Percentiles rank a stretch among this genome's conserved stretches.
These are phyloP conservation scores for Fundulus diaphanus DNA, from an alignment of 2,797 vertebrate genomes.

Conservation along the genomic window DNA sequence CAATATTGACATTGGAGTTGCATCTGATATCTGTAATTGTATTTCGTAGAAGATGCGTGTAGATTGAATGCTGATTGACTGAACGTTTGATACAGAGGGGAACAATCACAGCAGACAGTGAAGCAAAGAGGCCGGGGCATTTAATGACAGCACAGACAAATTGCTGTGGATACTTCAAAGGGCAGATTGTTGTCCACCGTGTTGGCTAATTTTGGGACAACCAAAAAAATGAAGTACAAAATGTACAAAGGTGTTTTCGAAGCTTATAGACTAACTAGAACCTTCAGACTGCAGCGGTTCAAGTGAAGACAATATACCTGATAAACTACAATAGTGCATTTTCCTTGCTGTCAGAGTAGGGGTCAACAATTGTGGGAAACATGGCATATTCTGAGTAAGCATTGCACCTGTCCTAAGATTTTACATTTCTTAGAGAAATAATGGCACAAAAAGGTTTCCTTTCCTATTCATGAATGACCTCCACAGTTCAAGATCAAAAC, in stretches of 20 bases:
- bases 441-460: slow-evolving; percentile 29
- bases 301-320: not conserved
- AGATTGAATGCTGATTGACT: not conserved
- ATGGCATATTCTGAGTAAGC: not conserved
- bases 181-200: not conserved
- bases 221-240: not conserved
- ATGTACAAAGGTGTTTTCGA: not conserved
- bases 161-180: not conserved
- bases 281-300: not conserved
- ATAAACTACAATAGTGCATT: not conserved
- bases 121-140: no score
- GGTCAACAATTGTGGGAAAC: not conserved
- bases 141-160: not conserved
- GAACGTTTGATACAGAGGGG: not conserved
- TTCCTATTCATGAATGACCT: slow-evolving; percentile 49
- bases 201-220: not conserved
- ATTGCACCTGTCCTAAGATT: not conserved
- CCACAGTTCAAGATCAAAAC: slow-evolving; percentile 50
- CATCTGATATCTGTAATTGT: not conserved
- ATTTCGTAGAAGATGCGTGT: not conserved
- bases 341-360: not conserved
- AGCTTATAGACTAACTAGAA: not conserved
- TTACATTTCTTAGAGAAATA: slow-evolving; percentile 18
- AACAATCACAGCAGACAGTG: not conserved
- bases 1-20: not conserved